These are phyloP conservation scores for Dynastes maya DNA, from an alignment of 2,888 invertebrate species.

Conservation along the genomic window DNA sequence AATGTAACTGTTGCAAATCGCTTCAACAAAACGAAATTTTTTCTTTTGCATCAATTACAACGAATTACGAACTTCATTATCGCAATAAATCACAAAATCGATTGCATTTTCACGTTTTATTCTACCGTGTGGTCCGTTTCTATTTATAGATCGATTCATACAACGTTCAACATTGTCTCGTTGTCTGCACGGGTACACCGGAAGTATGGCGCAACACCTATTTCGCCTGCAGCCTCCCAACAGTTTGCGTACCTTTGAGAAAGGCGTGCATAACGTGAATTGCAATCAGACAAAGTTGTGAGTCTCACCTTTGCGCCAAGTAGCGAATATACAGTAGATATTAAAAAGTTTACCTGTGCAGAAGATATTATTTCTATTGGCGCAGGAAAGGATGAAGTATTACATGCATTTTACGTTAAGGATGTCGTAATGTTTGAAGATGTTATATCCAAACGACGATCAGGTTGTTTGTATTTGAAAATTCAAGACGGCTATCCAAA, in stretches of 20 bases:
- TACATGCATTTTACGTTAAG: no score
- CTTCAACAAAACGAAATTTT: neutral
- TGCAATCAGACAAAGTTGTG: no score
- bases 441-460: no score
- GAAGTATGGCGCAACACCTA: conserved; percentile 5
- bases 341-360: no score
- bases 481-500: no score
- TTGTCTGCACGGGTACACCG: neutral
- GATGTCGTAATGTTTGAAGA: no score
- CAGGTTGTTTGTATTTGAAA: no score
- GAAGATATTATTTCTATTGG: no score
- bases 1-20: no score
- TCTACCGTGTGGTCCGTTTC: neutral
- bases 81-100: neutral
- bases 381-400: no score
- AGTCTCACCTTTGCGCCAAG: no score
- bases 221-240: neutral
- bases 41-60: neutral
- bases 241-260: conserved; percentile 1
- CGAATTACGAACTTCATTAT: neutral
- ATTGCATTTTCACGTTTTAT: neutral
- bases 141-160: neutral
- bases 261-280: neutral
- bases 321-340: no score
- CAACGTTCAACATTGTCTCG: neutral